Percentiles rank a stretch among this genome's conserved stretches.
Conservation (phyloP, 2,797 vertebrate genomes). For the Macropus fuliginosus region DNA sequence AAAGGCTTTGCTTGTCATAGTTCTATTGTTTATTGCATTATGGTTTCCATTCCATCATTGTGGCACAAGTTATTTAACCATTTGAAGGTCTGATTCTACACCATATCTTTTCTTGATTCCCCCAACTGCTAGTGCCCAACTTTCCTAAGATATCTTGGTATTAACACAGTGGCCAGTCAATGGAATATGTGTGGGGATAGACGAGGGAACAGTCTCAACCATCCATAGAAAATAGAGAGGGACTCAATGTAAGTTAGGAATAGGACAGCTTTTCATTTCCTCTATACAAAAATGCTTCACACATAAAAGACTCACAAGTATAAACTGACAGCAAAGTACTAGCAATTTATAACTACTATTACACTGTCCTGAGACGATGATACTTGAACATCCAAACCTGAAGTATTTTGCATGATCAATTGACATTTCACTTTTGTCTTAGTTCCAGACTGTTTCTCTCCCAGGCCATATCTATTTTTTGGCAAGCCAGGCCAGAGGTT, state of each 20-base stretch:
- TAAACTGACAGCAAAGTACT: not conserved
- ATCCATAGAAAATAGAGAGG: not conserved
- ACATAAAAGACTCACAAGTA: not conserved
- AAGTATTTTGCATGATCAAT: not conserved
- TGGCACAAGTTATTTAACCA: not conserved
- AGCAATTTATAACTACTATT: not conserved
- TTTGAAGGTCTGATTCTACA: not conserved
- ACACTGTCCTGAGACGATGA: not conserved
- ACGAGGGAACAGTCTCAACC: not conserved
- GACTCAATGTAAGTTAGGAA: not conserved
- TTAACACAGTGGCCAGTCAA: not conserved
- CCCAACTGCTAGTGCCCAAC: not conserved
- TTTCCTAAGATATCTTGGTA: not conserved
- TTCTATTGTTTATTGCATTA: not conserved
- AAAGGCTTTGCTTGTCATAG: not conserved
- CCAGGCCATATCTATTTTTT: not conserved
- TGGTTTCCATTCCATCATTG: not conserved
- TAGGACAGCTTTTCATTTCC: not conserved
- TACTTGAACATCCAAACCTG: not conserved
- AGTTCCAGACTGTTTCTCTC: not conserved
- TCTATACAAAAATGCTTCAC: not conserved
- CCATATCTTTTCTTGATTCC: not conserved
- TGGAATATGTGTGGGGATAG: not conserved
- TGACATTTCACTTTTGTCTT: not conserved
- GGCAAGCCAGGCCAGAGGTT: not conserved